A percentile compares a stretch with the other conserved stretches of the same genome.
Conservation (phyloP, 35 echinoderm and acorn worm genomes). For the Diadema setosum region DNA sequence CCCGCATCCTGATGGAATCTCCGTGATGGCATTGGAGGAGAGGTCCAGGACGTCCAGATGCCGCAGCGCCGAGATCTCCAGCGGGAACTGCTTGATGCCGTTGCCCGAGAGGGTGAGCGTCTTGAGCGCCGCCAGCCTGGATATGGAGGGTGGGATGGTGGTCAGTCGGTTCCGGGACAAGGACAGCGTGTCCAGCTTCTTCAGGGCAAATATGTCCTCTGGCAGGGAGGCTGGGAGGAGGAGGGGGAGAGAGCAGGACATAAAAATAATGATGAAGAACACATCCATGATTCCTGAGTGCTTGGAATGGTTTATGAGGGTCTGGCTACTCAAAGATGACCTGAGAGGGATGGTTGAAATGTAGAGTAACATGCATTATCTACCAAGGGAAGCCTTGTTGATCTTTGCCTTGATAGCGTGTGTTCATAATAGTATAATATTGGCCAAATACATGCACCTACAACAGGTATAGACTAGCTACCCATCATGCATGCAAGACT, state of each 20-base stretch:
- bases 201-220: slow-evolving; percentile 48
- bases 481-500: too few species aligned
- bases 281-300: too few species aligned
- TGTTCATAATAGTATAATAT: too few species aligned
- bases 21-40: slow-evolving; percentile 67
- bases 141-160: slow-evolving; percentile 40
- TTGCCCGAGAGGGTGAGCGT: slow-evolving; percentile 56
- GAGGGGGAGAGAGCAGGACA: background rate
- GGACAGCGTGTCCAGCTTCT: slow-evolving; percentile 67
- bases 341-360: too few species aligned
- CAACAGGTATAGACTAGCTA: too few species aligned
- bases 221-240: slow-evolving; percentile 52
- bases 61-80: slow-evolving; percentile 62
- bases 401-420: too few species aligned
- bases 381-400: too few species aligned
- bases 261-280: too few species aligned
- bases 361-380: too few species aligned
- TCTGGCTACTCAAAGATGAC: too few species aligned
- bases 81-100: slow-evolving; percentile 61
- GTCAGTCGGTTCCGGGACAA: slow-evolving; percentile 67
- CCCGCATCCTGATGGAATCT: slow-evolving; percentile 57
- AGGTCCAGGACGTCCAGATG: slow-evolving; percentile 83
- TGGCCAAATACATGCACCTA: too few species aligned
- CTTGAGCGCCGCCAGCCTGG: slow-evolving; percentile 49
- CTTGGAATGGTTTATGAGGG: too few species aligned